Conservation (phyloP, 2,113 vertebrate genomes). For the Leptosomus discolor region DNA sequence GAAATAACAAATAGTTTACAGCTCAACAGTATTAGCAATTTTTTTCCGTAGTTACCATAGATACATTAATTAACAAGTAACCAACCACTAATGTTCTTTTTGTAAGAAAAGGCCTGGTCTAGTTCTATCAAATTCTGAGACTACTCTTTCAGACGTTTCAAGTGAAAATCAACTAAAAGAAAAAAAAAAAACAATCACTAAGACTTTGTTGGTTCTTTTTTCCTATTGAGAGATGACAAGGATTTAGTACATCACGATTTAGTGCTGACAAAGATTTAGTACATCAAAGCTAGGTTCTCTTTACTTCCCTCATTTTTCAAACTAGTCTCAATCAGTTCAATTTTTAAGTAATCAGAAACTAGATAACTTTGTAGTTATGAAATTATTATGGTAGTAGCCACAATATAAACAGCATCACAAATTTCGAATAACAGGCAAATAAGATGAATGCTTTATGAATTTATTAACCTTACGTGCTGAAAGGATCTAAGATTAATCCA, state of each 20-base stretch:
- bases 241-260: neutral
- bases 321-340: neutral
- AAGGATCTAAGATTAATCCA: neutral
- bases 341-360: neutral
- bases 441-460: neutral
- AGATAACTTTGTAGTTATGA: neutral
- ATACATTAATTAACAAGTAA: neutral
- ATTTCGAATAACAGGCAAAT: conserved; percentile 32
- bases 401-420: neutral
- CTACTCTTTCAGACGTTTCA: neutral
- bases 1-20: neutral
- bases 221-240: neutral
- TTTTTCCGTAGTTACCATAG: neutral
- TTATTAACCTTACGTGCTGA: neutral
- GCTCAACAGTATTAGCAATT: neutral
- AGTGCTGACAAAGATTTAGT: neutral
- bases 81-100: neutral
- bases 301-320: neutral
- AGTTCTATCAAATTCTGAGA: neutral
- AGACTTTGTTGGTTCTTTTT: neutral
- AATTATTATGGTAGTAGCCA: neutral
- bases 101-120: neutral
- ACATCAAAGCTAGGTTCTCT: neutral
- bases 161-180: neutral
- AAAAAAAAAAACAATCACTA: neutral